Evolutionary conservation across 1,140 invertebrate genomes (phyloP).

Genomic region (Coptotermes formosanus): DNA sequence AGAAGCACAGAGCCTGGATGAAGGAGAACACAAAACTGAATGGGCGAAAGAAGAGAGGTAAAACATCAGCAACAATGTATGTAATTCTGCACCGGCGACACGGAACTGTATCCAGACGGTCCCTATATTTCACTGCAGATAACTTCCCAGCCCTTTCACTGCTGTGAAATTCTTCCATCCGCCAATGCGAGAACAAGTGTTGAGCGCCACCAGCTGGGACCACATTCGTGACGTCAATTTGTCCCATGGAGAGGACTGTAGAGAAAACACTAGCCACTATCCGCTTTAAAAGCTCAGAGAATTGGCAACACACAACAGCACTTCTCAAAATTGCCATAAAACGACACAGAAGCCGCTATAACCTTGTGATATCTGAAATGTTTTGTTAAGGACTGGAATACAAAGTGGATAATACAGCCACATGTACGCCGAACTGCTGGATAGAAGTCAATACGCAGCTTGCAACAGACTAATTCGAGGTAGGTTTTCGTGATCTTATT

Average conservation of each 20-base stretch:
- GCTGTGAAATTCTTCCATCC: background rate
- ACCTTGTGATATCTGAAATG: no score
- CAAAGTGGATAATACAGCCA: no score
- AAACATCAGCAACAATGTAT: background rate
- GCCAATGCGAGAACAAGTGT: conserved; percentile 13
- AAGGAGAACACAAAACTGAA: no score
- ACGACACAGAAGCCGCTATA: no score
- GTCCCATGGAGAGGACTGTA: background rate
- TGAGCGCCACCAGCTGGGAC: conserved; percentile 20
- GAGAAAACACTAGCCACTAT: background rate
- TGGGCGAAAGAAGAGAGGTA: background rate
- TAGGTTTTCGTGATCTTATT: no score
- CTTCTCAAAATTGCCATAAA: no score
- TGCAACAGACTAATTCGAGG: no score
- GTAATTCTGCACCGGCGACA: background rate
- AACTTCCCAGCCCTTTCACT: background rate
- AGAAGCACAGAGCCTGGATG: no score
- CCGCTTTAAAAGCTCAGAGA: background rate
- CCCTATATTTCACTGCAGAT: background rate
- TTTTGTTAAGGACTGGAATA: no score
- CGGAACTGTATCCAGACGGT: background rate
- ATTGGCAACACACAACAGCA: no score
- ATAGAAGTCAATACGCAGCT: no score
- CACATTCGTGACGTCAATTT: conserved; percentile 27
- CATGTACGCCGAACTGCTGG: no score